Percentiles rank a stretch among this genome's conserved stretches.
Conservation (phyloP, 2,888 invertebrate genomes). For the Diarsia dahlii region DNA sequence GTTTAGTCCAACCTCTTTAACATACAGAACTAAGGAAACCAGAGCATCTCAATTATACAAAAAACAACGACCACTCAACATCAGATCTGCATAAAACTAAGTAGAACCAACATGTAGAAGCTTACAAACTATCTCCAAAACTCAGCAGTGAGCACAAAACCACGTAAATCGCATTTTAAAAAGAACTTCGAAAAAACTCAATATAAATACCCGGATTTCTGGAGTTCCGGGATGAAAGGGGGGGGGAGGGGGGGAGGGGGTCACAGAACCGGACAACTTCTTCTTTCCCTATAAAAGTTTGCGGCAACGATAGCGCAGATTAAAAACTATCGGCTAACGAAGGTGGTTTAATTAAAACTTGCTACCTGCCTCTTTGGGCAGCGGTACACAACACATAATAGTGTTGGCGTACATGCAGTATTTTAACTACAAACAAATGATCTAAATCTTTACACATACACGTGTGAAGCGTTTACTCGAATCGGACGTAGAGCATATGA, state of each 20-base stretch:
- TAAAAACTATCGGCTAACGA: conserved; percentile 79
- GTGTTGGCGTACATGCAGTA: neutral
- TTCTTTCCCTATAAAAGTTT: conserved; percentile 56
- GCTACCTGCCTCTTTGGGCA: conserved; percentile 52
- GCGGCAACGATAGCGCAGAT: conserved; percentile 67
- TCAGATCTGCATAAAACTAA: conserved; percentile 37
- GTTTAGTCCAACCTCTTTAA: neutral
- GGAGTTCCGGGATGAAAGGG: neutral
- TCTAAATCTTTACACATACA: neutral
- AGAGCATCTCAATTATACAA: neutral
- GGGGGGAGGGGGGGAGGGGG: neutral
- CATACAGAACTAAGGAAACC: neutral
- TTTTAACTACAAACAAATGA: neutral
- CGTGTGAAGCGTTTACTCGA: neutral
- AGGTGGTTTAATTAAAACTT: conserved; percentile 77
- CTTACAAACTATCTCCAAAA: conserved; percentile 52
- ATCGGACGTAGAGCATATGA: neutral
- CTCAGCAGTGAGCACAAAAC: conserved; percentile 44
- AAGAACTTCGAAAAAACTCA: conserved; percentile 57
- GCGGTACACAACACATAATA: conserved; percentile 1
- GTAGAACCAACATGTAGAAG: conserved; percentile 33
- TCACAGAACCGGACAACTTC: conserved; percentile 44
- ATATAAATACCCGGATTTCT: conserved; percentile 56
- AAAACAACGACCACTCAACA: neutral
- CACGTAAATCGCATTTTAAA: conserved; percentile 60